Conservation (phyloP, 2,888 invertebrate species). For the Cecidostiba fungosa region DNA sequence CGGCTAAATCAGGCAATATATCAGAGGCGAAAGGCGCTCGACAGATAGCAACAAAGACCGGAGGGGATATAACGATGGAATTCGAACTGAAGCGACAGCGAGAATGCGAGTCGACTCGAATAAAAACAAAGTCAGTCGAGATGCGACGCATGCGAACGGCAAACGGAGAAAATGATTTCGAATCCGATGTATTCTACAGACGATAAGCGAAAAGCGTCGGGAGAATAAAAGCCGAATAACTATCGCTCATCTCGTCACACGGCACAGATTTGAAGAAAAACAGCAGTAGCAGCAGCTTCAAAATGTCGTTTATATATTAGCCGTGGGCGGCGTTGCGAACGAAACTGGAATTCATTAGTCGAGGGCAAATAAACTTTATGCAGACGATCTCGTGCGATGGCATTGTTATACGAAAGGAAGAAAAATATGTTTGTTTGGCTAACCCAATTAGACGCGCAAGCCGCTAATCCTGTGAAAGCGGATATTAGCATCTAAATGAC, state of each 20-base stretch:
- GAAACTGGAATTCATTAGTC: background rate
- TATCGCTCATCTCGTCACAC: background rate
- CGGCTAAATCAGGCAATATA: constrained; percentile 12
- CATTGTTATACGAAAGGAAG: background rate
- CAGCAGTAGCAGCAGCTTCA: background rate
- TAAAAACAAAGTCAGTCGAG: background rate
- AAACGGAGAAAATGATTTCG: constrained; percentile 17
- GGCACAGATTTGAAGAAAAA: background rate
- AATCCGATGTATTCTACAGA: background rate
- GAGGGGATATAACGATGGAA: background rate
- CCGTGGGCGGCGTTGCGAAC: background rate
- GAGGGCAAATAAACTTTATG: background rate
- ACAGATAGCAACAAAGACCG: constrained; percentile 9
- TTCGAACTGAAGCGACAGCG: background rate
- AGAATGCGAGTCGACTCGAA: background rate
- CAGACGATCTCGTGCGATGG: background rate
- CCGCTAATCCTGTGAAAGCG: constrained; percentile 10
- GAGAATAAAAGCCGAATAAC: background rate
- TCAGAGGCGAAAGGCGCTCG: constrained; percentile 11
- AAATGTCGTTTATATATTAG: no score
- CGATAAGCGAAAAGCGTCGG: background rate
- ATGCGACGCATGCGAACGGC: background rate
- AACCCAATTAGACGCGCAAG: constrained; percentile 9
- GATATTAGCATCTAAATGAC: constrained; percentile 23
- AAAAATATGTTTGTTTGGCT: constrained; percentile 23